Conservation (phyloP, 2,113 vertebrate genomes). For the Aptenodytes forsteri region DNA sequence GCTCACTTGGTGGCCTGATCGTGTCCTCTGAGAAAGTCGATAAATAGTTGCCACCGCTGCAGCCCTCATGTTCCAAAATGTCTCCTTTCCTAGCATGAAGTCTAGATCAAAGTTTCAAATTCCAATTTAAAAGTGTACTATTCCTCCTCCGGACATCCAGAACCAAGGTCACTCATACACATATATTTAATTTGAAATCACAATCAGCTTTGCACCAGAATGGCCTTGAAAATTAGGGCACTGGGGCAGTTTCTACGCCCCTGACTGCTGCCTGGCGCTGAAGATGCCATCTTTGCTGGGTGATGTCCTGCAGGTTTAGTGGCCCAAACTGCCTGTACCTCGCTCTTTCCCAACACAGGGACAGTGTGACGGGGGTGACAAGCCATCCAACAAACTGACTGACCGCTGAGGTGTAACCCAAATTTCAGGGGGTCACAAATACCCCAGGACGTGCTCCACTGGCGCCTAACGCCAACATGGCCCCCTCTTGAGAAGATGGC, state of each 20-base stretch:
- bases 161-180: not conserved
- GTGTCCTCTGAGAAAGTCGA: accelerated
- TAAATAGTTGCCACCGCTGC: not conserved
- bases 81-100: not conserved
- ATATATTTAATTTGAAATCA: not conserved
- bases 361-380: not conserved
- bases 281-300: not conserved
- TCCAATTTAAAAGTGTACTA: accelerated
- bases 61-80: not conserved
- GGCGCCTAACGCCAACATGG: accelerated
- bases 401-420: accelerated
- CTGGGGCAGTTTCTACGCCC: accelerated
- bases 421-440: accelerated
- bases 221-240: not conserved
- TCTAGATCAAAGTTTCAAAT: not conserved
- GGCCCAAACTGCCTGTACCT: accelerated
- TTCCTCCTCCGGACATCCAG: not conserved
- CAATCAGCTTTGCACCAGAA: not conserved
- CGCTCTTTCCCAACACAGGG: not conserved
- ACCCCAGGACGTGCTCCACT: accelerated
- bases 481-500: not conserved
- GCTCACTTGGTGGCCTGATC: not conserved
- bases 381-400: not conserved
- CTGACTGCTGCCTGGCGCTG: not conserved
- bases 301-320: not conserved